Evolutionary conservation across 2,888 invertebrate genomes (phyloP).

Genomic region (Sarcophaga carnaria): DNA sequence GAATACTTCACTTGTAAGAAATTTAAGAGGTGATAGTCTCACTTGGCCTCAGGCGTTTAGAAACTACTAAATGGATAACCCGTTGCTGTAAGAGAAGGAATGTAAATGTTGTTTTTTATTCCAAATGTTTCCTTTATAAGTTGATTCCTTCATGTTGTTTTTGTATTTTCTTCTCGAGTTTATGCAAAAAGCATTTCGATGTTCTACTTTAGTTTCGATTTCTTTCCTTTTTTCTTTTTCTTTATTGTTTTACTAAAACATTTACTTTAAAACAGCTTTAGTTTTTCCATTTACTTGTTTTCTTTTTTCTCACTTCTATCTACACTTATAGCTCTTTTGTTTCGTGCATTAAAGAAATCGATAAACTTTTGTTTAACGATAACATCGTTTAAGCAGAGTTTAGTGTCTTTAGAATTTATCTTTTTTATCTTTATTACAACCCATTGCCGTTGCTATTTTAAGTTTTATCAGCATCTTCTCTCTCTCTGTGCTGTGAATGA

Average conservation of each 20-base stretch:
- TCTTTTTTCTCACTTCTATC: conserved; percentile 10
- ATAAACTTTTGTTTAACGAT: not conserved
- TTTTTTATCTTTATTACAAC: not conserved
- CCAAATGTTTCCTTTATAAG: conserved; percentile 6
- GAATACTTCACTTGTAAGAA: too few species aligned
- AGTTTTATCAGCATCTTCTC: not conserved
- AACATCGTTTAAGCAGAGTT: conserved; percentile 6
- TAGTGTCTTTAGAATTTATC: not conserved
- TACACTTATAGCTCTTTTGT: not conserved
- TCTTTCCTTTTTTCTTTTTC: not conserved
- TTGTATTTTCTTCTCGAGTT: conserved; percentile 25
- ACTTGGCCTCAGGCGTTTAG: too few species aligned
- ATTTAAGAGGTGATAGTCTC: too few species aligned
- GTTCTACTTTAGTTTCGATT: conserved; percentile 40
- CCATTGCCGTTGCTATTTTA: not conserved
- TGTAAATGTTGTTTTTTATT: not conserved
- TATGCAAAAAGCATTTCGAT: conserved; percentile 65
- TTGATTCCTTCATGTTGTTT: not conserved
- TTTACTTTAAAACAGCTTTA: conserved; percentile 20
- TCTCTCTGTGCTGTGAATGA: not conserved
- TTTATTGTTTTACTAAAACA: conserved; percentile 5
- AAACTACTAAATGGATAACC: too few species aligned
- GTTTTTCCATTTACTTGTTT: not conserved
- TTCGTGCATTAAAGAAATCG: not conserved
- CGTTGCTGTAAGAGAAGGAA: too few species aligned